Evolutionary conservation across 2,113 vertebrate genomes (phyloP).

Genomic region (Ploceus nigricollis): DNA sequence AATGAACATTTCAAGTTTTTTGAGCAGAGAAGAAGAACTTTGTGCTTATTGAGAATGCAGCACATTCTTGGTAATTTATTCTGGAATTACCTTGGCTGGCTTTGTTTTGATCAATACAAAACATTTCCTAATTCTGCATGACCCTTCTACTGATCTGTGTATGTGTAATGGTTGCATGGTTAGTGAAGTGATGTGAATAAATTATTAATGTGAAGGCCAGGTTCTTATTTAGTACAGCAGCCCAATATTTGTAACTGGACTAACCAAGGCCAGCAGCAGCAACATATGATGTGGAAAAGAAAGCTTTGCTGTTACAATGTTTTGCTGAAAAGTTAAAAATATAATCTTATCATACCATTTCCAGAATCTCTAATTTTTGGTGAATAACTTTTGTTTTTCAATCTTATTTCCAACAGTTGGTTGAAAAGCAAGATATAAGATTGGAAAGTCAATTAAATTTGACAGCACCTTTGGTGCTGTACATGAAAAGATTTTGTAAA

Average conservation of each 20-base stretch:
- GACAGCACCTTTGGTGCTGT: neutral
- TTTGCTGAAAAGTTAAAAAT: neutral
- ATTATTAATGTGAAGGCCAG: conserved; percentile 45
- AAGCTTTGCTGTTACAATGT: neutral
- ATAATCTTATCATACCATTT: neutral
- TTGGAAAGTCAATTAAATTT: neutral
- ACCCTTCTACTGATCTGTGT: conserved; percentile 10
- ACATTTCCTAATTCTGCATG: conserved; percentile 12
- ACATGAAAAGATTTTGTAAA: neutral
- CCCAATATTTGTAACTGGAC: neutral
- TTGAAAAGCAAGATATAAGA: neutral
- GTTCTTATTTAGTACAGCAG: neutral
- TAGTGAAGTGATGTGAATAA: conserved; percentile 8
- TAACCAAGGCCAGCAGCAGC: neutral
- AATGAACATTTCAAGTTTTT: neutral
- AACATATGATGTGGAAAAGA: neutral
- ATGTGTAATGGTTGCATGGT: neutral
- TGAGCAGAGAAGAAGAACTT: neutral
- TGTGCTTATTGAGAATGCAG: neutral
- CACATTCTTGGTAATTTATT: neutral
- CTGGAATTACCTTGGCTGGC: neutral
- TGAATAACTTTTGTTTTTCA: neutral
- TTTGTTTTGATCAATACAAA: conserved; percentile 46
- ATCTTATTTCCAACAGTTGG: neutral
- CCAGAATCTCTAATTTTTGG: neutral